Base-by-base conservation (phyloP, 2,797 vertebrate genomes). In the Notamacropus eugenii region DNA sequence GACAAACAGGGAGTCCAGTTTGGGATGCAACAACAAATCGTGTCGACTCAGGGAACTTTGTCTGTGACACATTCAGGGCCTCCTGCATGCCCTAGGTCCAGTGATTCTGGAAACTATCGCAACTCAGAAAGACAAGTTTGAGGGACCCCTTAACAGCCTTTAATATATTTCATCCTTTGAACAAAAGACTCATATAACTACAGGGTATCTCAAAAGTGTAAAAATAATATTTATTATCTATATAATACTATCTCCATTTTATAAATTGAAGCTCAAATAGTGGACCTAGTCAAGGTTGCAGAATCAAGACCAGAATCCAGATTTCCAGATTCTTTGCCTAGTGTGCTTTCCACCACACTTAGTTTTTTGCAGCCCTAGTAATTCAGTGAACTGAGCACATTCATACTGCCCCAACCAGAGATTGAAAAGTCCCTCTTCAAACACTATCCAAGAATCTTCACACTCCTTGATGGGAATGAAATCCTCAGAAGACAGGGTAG, bases 301-400 rank as follows among this genome's bases (percentile, higher is more conserved):
- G 12, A 90, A 92, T 54, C 52, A 92, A 55, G 93, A 59, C 52
- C 55, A 67, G 56, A 96, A 31, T 82, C 5, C 54, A 58, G 27
- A 92, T 95, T 94, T 82, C 27, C 92, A 93, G 24, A 52, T 94
- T 92, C 34, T 93, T 82, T 67, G 54, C 19, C 91, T 50, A 2
- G 28, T 91, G 59, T 55, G 90, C 56, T 56, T 87, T 29, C 46
- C 93, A 62, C 46, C 52, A 2, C 46, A 90, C 0, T 90, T 95
- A 29, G 95, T 93, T 92, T 95, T 96, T 87, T 91, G 3, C 29
- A 95, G 46, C 62, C 16, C 50, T 5, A 90, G 28, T 93, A 92
- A 95, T 87, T 95, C 34, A 46, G 34, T 91, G 19, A 95, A 93
- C 24, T 56, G 57, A 67, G 52, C 4, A 34, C 54, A 82, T 24